Evolutionary conservation across 2,888 invertebrate genomes (phyloP), one percentile per base, ranked within the genome.

Genomic region (Philereme vetulata): DNA sequence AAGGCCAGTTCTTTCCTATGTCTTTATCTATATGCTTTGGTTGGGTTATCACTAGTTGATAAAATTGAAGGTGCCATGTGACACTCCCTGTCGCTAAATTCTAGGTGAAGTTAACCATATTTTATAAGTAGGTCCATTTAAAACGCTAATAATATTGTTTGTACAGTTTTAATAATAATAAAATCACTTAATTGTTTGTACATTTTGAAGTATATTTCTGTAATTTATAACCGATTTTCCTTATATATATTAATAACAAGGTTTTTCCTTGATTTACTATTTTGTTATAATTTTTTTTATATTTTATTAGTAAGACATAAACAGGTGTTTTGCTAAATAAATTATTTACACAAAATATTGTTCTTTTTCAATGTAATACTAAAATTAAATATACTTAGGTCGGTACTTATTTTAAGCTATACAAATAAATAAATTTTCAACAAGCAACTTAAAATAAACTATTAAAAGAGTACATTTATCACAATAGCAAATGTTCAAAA

Each of bases 31-130:
- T 84, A 84, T 86, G 85, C 84, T 88, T 78, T 84, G 84, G 83
- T 84, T 83, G 87, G 89, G 86, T 90, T 92, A 92, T 92, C 91
- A 74, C 74, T 74, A 78, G 76, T 75, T 85, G 90, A 90, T 90
- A 90, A 84, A 76, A 65, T 82, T 4, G 55, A 62, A 85, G 84
- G 88, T 88, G 89, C 85, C 88, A 86, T 88, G 89, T 87, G 90
- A 87, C 88, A 88, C 88, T 83, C 83, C 83, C 81, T 90, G 87
- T 89, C 88, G 78, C 81, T 75, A 77, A 88, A 85, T 84, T 79
- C 72, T 78, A 76, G 75, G 73, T 75, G 59, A 70, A 64, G 67
- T 67, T 72, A 68, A 72, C 68, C 62, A 63, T 64, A 63, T 66
- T 56, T 60, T 58, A 58, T 56, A 53, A 57, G 49, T 55, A 43